Conservation (phyloP, 2,113 vertebrate genomes). For the Trogon melanurus region DNA sequence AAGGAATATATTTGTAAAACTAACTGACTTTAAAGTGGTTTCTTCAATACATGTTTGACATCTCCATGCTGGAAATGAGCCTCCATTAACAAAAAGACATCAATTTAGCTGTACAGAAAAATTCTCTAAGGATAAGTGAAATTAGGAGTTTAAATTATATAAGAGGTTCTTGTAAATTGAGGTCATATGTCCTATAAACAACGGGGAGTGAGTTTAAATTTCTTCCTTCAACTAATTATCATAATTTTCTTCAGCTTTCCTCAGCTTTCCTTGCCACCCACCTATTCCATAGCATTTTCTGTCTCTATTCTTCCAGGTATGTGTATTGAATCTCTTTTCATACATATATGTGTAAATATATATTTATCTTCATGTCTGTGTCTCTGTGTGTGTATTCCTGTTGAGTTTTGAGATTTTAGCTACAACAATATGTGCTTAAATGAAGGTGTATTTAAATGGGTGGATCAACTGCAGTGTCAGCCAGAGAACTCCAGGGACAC, state of each 20-base stretch:
- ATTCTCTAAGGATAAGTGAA: conserved; percentile 2
- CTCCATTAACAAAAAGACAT: not conserved
- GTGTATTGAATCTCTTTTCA: not conserved
- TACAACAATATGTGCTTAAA: not conserved
- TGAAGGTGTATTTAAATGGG: conserved; percentile 1
- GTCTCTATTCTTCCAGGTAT: not conserved
- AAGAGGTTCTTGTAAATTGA: not conserved
- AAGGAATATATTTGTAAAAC: not conserved
- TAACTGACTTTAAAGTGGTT: not conserved
- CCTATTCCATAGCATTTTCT: not conserved
- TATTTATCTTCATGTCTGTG: not conserved
- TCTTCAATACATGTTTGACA: not conserved
- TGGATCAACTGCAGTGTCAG: not conserved
- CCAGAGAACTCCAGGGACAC: not conserved
- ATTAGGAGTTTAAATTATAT: conserved; percentile 14
- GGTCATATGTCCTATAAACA: not conserved
- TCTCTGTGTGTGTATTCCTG: not conserved
- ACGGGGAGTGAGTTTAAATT: not conserved
- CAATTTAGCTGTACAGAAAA: not conserved
- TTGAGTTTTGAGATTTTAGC: not conserved
- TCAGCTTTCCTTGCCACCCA: not conserved
- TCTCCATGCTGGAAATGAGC: not conserved
- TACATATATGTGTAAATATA: no score
- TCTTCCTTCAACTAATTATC: not conserved
- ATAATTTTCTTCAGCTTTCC: not conserved